Base-by-base conservation (phyloP, 2,797 vertebrate genomes). In the Tokudaia tokunoshimensis region DNA sequence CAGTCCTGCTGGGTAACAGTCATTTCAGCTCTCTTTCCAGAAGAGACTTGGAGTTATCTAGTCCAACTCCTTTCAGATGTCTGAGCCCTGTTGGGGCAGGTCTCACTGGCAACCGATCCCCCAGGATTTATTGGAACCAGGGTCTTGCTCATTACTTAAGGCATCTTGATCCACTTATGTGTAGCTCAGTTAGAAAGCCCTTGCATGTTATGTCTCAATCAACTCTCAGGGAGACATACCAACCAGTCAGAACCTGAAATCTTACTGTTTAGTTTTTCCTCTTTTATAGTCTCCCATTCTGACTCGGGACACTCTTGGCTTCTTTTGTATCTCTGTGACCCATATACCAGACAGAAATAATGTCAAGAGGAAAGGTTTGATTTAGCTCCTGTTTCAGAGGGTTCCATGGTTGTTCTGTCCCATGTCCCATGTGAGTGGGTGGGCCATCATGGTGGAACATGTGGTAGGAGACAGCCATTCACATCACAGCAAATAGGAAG, bases 131-230 rank as follows among this genome's bases (percentile, higher is more conserved):
- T 34, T 79, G 79, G 29, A 31, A 29, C 92, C 65, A 59, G 37
- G 20, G 74, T 63, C 89, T 78, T 88, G 29, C 37, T 95, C 15
- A 89, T 34, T 19, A 84, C 57, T 13, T 44, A 44, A 92, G 37
- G 44, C 41, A 83, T 34, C 24, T 83, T 91, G 26, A 57, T 85
- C 72, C 19, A 37, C 88, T 91, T 88, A 91, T 55, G 13, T n/a
- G 31, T 26, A 92, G 44, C 26, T 95, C 82, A 86, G 41, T 92
- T 81, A 96, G 78, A 95, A 95, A 96, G 12, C 22, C 37, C 61
- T 79, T 57, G 55, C 37, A 63, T 57, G 41, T 37, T 76, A 95
- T 92, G 44, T 52, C 37, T 86, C 88, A 74, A 19, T 76, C 65
- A 63, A 29, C 59, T 94, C 19, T 72, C 65, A n/a, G 20, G 65